Evolutionary conservation across 2,797 vertebrate species (phyloP).

Genomic region (Platalea minor): DNA sequence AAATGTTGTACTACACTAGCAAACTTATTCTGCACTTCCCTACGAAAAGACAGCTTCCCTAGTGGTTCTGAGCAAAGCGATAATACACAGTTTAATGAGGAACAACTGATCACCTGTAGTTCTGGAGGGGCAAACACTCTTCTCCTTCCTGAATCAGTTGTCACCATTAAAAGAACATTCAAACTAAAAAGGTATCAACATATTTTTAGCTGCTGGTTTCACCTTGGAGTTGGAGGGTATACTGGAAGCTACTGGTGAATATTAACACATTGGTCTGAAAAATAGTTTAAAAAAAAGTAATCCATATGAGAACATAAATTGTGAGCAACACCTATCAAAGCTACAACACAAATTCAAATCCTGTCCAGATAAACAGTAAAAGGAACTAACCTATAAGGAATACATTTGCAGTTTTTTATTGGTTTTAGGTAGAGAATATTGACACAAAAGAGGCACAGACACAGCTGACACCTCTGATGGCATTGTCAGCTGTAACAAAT

Average conservation of each 20-base stretch:
- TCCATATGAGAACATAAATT: background rate
- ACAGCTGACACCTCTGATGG: background rate
- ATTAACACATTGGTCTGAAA: background rate
- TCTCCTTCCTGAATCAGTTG: background rate
- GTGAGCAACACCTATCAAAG: background rate
- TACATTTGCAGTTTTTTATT: background rate
- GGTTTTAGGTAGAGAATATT: background rate
- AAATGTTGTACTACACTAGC: background rate
- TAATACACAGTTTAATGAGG: background rate
- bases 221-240: background rate
- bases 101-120: background rate
- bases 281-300: background rate
- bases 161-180: background rate
- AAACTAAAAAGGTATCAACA: background rate
- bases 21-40: background rate
- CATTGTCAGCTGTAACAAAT: rapidly evolving
- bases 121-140: background rate
- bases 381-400: background rate
- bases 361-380: background rate
- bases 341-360: background rate
- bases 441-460: background rate
- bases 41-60: background rate
- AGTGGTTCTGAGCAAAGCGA: background rate
- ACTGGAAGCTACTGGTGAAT: background rate
- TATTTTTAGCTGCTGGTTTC: background rate